Percentiles rank a stretch among this genome's conserved stretches.
Conservation (phyloP, 2,888 invertebrate genomes). For the Ormyrus rosae region DNA sequence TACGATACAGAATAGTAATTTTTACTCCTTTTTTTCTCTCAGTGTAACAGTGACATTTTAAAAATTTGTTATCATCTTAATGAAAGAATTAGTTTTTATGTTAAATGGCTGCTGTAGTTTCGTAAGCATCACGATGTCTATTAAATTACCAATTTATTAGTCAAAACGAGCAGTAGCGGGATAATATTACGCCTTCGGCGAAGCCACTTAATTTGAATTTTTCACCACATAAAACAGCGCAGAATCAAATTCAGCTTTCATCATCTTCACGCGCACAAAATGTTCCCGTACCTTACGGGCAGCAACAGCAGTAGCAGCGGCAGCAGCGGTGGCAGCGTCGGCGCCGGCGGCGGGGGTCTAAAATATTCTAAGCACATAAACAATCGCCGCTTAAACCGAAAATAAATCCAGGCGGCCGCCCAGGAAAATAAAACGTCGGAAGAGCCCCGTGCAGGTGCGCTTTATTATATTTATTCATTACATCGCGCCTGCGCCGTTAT, state of each 20-base stretch:
- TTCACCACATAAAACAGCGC: background rate
- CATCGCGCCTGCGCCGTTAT: slow-evolving; percentile 37
- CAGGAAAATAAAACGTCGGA: slow-evolving; percentile 34
- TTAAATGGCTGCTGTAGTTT: no score
- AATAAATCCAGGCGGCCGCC: slow-evolving; percentile 46
- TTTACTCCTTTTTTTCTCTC: no score
- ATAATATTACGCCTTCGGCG: background rate
- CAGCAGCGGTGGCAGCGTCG: background rate
- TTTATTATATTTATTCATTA: slow-evolving; percentile 59
- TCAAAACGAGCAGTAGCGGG: no score
- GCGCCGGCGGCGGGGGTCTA: background rate
- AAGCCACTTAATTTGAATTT: background rate
- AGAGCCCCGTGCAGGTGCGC: slow-evolving; percentile 54
- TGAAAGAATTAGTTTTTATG: no score
- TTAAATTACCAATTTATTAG: background rate
- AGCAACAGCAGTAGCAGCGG: background rate
- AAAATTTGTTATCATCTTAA: no score
- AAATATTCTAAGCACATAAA: slow-evolving; percentile 51
- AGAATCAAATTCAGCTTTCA: background rate
- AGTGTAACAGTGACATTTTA: no score
- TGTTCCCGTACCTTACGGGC: background rate
- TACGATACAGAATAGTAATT: no score
- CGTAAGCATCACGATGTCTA: no score
- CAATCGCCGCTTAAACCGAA: slow-evolving; percentile 50
- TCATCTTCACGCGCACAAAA: background rate